phyloP scores from a whole-genome alignment of 2,797 vertebrate species.

The Rhinichthys osculus region DNA sequence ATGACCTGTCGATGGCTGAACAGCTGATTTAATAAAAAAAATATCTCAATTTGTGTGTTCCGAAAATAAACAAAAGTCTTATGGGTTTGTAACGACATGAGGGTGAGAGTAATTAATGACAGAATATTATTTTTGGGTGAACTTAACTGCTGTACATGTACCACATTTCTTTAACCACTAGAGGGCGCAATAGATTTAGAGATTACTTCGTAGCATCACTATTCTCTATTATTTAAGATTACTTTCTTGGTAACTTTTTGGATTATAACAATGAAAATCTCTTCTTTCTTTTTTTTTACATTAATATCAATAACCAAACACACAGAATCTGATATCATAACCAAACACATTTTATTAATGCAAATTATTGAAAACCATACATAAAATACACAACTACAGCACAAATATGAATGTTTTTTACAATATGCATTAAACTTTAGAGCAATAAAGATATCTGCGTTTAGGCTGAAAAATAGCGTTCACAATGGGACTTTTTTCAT shows the following conservation, averaged over 20 bases:
- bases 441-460: slow-evolving; percentile 62
- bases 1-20: no score
- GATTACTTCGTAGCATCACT: not conserved
- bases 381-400: slow-evolving; percentile 87
- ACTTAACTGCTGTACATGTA: not conserved
- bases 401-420: slow-evolving; percentile 80
- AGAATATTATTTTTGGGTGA: not conserved
- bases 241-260: not conserved
- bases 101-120: not conserved
- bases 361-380: slow-evolving; percentile 89
- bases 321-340: slow-evolving; percentile 37
- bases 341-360: slow-evolving; percentile 88
- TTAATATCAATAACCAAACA: slow-evolving; percentile 41
- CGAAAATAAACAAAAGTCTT: no score
- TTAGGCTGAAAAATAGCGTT: slow-evolving; percentile 74
- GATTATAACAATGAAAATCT: not conserved
- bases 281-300: not conserved
- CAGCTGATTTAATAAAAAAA: no score
- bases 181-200: slow-evolving; percentile 4
- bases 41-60: no score
- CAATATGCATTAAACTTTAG: slow-evolving; percentile 79
- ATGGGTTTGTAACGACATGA: not conserved
- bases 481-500: slow-evolving; percentile 48
- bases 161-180: slow-evolving; percentile 8
- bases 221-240: not conserved